Evolutionary conservation across 2,888 invertebrate species (phyloP), one percentile per base, ranked within the genome.

Genomic region (Monochamus alternatus): DNA sequence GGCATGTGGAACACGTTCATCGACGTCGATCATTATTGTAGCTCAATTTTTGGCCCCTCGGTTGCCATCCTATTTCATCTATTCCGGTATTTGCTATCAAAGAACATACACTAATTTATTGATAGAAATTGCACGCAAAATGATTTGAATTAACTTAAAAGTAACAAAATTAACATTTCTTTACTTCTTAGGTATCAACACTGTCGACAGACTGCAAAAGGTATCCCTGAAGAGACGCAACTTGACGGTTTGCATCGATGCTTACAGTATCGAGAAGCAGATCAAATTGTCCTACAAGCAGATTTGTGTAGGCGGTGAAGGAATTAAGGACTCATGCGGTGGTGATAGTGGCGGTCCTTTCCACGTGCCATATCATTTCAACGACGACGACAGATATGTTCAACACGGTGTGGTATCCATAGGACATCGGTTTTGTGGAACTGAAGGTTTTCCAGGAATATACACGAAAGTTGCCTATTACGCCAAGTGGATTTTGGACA

Each of bases 321-420:
- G 85, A 22, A 90, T 90, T n/a, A 89, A 89, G 75, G 93, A 93
- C 83, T 92, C 93, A 0, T 94, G 94, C 80, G 88, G 89, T 0
- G 94, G 94, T 0, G 94, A 94, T 83, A 93, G 93, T 5, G 94
- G 94, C 0, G 94, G 94, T 0, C 94, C 94, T 0, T 75, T 10
- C 79, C 88, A 5, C 9, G 12, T 31, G 12, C 10, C 69, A 3
- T 47, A 47, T 30, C 47, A 69, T n/a, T 69, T 69, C 47, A 60
- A 69, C 60, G 60, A 60, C 5, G 69, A 69, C 4, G 7, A 14
- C 31, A 89, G 90, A 60, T 91, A 74, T 80, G 88, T 92, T 8
- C 93, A 93, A 78, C 89, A 91, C 52, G 90, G 89, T 12, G 82
- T 90, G 43, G 90, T 91, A 1, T 90, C 90, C 0, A 89, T 89